These are phyloP conservation scores for Acromyrmex echinatior DNA, from an alignment of 1,140 invertebrate genomes.

Conservation along the genomic window DNA sequence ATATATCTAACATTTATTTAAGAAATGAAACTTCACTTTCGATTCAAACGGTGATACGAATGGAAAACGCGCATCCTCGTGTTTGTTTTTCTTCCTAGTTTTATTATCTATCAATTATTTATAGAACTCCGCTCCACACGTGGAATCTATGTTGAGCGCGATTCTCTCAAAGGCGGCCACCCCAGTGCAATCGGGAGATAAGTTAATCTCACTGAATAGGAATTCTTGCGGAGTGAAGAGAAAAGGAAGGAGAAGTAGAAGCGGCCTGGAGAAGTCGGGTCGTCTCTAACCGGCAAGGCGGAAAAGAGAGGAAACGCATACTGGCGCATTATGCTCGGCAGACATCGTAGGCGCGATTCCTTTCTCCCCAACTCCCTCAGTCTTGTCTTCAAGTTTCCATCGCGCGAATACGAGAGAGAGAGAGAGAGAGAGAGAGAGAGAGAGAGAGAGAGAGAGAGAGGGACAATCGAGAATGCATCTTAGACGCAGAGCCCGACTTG, in stretches of 20 bases:
- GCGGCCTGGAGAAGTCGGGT: background rate
- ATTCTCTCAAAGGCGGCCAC: background rate
- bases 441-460: conserved; percentile 7
- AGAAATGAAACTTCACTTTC: background rate
- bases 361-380: background rate
- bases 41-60: background rate
- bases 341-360: conserved; percentile 48
- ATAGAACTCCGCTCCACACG: background rate
- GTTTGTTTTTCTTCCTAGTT: background rate
- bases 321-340: conserved; percentile 39
- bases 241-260: background rate
- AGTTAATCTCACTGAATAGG: conserved; percentile 41
- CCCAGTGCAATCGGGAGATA: conserved; percentile 12
- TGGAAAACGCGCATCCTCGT: background rate
- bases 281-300: background rate
- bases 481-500: conserved; percentile 37
- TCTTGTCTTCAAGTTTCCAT: background rate
- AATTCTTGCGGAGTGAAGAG: conserved; percentile 12
- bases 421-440: background rate
- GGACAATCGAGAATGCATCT: conserved; percentile 39
- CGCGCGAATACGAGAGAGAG: background rate
- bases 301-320: conserved; percentile 39
- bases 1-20: too few relatives aligned
- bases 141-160: background rate
- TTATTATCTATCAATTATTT: conserved; percentile 18